Evolutionary conservation across 2,797 vertebrate species (phyloP).

Genomic region (Eupleurogrammus muticus): DNA sequence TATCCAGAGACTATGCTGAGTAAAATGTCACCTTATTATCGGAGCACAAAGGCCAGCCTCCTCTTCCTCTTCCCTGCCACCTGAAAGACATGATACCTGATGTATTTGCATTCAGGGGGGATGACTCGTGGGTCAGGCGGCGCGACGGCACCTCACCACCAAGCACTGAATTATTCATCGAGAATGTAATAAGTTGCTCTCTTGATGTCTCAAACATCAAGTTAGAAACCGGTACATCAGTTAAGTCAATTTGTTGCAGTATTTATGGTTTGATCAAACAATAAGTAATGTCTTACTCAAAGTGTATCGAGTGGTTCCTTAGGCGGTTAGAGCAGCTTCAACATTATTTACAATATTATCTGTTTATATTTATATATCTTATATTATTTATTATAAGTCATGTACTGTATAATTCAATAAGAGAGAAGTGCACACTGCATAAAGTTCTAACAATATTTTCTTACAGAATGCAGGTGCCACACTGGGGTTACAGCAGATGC

Average conservation of each 20-base stretch:
- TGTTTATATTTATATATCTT: no score
- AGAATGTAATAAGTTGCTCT: not conserved
- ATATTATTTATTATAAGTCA: no score
- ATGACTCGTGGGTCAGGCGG: constrained; percentile 45
- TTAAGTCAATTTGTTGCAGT: constrained; percentile 4
- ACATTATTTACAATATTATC: no score
- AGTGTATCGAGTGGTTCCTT: not conserved
- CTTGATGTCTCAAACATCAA: not conserved
- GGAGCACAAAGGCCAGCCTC: constrained; percentile 54
- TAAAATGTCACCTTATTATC: constrained; percentile 73
- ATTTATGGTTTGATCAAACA: not conserved
- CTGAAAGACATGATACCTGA: constrained; percentile 44
- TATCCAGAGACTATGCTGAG: constrained; percentile 53
- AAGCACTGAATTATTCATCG: constrained; percentile 2
- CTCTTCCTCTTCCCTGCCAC: constrained; percentile 35
- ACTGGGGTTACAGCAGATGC: no score
- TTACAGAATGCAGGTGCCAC: not conserved
- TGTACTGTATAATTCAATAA: constrained; percentile 24
- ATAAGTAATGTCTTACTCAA: not conserved
- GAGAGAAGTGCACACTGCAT: not conserved
- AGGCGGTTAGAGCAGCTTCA: no score
- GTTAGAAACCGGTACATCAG: not conserved
- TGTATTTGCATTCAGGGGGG: constrained; percentile 35
- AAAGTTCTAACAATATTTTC: constrained; percentile 5
- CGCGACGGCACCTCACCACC: constrained; percentile 25